phyloP scores from a whole-genome alignment of 2,888 invertebrate genomes.

The Graphium colonna region DNA sequence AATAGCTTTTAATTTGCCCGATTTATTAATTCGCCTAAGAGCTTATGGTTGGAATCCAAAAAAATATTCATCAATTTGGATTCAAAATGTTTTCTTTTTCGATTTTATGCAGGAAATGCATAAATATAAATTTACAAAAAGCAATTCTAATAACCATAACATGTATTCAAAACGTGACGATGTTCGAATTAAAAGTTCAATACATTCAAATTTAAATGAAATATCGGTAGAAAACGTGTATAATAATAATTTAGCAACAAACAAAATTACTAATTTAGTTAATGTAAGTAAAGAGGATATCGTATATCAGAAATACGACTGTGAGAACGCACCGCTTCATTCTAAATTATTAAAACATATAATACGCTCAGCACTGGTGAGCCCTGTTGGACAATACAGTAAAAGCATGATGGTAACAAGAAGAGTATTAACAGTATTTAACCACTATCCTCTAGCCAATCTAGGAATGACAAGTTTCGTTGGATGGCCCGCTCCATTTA shows the following conservation, averaged over 20 bases:
- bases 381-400: slow-evolving; percentile 83
- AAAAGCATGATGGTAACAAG: slow-evolving; percentile 86
- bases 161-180: slow-evolving; percentile 65
- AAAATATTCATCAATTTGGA: slow-evolving; percentile 80
- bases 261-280: slow-evolving; percentile 40
- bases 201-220: slow-evolving; percentile 40
- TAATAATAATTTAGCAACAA: slow-evolving; percentile 50
- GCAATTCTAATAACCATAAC: slow-evolving; percentile 43
- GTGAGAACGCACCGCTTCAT: slow-evolving; percentile 45
- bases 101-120: slow-evolving; percentile 67
- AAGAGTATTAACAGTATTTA: slow-evolving; percentile 85
- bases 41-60: slow-evolving; percentile 62
- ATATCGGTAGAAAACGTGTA: too few relatives aligned
- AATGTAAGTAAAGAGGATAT: slow-evolving; percentile 33
- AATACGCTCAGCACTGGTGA: slow-evolving; percentile 78
- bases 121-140: slow-evolving; percentile 40
- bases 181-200: slow-evolving; percentile 48
- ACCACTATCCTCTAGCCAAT: slow-evolving; percentile 85
- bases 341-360: slow-evolving; percentile 73
- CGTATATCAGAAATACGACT: slow-evolving; percentile 46
- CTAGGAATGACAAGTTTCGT: slow-evolving; percentile 76
- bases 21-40: slow-evolving; percentile 73
- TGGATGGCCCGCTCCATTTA: slow-evolving; percentile 79
- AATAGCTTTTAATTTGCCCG: slow-evolving; percentile 77
- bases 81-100: slow-evolving; percentile 85